Percentiles rank a stretch among this genome's conserved stretches.
These are phyloP conservation scores for Frankliniella fusca DNA, from an alignment of 2,888 invertebrate genomes.

Conservation along the genomic window DNA sequence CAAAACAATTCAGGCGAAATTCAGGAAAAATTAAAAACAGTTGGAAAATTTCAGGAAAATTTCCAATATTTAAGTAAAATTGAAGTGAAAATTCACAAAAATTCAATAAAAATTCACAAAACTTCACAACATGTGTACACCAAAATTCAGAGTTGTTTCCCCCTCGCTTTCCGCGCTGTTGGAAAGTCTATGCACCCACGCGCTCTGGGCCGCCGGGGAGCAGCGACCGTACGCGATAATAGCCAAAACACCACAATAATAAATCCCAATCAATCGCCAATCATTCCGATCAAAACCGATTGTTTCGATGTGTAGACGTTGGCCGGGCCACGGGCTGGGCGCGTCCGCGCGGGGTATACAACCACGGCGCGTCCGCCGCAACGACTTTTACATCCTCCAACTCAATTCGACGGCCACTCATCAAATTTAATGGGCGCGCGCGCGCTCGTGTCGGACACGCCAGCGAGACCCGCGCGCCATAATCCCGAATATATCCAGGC, in stretches of 20 bases:
- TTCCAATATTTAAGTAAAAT: too few species aligned
- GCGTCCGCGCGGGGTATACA: not conserved
- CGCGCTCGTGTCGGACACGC: not conserved
- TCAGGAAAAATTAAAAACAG: too few species aligned
- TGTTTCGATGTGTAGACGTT: not conserved
- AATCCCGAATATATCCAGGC: slow-evolving; percentile 9
- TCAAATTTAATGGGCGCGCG: slow-evolving; percentile 12
- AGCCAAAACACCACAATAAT: not conserved
- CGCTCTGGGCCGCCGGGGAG: too few species aligned
- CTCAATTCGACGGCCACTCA: slow-evolving; percentile 18
- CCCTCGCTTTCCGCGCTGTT: too few species aligned
- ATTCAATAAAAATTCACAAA: too few species aligned
- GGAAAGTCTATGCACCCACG: too few species aligned
- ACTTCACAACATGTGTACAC: too few species aligned
- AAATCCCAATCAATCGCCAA: not conserved
- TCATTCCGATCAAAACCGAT: not conserved
- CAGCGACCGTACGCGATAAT: not conserved
- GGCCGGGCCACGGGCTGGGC: not conserved
- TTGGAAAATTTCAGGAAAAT: too few species aligned
- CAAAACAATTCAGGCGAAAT: too few species aligned
- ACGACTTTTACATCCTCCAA: slow-evolving; percentile 14
- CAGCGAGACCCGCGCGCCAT: not conserved
- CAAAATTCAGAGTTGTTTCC: too few species aligned
- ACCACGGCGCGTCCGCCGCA: not conserved
- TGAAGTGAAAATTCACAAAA: too few species aligned